phyloP scores from a whole-genome alignment of 92 coral and sea anemone genomes.

The Palythoa caribaeorum region DNA sequence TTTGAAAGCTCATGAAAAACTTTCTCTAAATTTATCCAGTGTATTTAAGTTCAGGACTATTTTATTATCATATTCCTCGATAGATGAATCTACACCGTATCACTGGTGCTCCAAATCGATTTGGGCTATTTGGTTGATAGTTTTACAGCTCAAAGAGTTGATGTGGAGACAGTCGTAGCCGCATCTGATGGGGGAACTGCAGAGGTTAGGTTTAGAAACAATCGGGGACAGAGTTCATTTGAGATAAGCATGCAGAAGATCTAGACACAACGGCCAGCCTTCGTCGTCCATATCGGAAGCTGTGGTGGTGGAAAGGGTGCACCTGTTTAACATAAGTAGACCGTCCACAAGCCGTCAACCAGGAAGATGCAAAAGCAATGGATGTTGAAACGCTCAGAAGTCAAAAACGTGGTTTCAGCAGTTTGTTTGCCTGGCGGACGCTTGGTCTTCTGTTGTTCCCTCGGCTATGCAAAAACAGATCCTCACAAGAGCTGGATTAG shows the following conservation, averaged over 20 bases:
- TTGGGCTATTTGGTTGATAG: background rate
- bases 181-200: slow-evolving; percentile 7
- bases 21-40: no score
- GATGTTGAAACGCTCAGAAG: no score
- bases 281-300: slow-evolving; percentile 37
- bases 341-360: slow-evolving; percentile 13
- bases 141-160: slow-evolving; percentile 14
- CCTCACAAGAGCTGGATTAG: slow-evolving; percentile 38
- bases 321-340: slow-evolving; percentile 21
- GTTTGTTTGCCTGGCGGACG: slow-evolving; percentile 47
- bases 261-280: slow-evolving; percentile 10
- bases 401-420: background rate
- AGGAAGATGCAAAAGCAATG: background rate
- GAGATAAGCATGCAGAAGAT: slow-evolving; percentile 19
- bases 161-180: background rate
- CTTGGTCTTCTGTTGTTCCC: slow-evolving; percentile 35
- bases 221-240: slow-evolving; percentile 42
- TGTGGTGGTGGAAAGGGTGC: background rate
- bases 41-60: no score
- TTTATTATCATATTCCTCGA: no score
- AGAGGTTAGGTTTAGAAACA: slow-evolving; percentile 12
- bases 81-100: no score
- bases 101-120: slow-evolving; percentile 4
- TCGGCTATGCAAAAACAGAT: slow-evolving; percentile 48
- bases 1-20: no score